Conservation (phyloP, 2,888 invertebrate genomes). For the Microctonus brassicae region DNA sequence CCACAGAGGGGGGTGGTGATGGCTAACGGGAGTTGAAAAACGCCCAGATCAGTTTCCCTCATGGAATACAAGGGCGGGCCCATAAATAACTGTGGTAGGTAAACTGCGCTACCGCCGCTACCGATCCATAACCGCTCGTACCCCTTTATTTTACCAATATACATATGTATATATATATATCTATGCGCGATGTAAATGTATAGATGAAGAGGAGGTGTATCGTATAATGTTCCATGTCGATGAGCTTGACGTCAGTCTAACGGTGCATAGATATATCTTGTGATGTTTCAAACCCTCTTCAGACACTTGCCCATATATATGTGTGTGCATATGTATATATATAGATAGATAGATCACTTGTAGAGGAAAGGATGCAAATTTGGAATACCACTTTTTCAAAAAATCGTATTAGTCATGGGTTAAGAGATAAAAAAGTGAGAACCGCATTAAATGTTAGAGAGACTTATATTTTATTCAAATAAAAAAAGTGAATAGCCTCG, state of each 20-base stretch:
- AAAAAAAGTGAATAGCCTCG: too few relatives aligned
- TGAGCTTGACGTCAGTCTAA: neutral
- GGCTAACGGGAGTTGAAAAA: conserved; percentile 24
- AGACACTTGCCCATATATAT: too few relatives aligned
- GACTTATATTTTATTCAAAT: too few relatives aligned
- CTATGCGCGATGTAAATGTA: too few relatives aligned
- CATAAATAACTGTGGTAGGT: conserved; percentile 49
- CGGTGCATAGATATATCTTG: conserved; percentile 8
- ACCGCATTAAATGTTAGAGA: too few relatives aligned
- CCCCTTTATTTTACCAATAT: neutral
- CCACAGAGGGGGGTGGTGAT: neutral
- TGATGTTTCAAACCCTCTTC: neutral
- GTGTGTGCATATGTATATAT: neutral
- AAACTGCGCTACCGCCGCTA: conserved; percentile 46
- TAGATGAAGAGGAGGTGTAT: neutral
- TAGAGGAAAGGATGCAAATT: too few relatives aligned
- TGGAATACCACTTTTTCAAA: too few relatives aligned
- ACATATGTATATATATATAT: too few relatives aligned
- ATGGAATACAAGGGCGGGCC: conserved; percentile 23
- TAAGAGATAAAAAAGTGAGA: too few relatives aligned
- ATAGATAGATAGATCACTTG: neutral
- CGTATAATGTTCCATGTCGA: conserved; percentile 6
- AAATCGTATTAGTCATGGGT: too few relatives aligned
- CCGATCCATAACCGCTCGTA: conserved; percentile 44
- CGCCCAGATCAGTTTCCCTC: conserved; percentile 32